Base-by-base conservation (phyloP, 2,113 vertebrate genomes). In the Reinhardtius hippoglossoides region DNA sequence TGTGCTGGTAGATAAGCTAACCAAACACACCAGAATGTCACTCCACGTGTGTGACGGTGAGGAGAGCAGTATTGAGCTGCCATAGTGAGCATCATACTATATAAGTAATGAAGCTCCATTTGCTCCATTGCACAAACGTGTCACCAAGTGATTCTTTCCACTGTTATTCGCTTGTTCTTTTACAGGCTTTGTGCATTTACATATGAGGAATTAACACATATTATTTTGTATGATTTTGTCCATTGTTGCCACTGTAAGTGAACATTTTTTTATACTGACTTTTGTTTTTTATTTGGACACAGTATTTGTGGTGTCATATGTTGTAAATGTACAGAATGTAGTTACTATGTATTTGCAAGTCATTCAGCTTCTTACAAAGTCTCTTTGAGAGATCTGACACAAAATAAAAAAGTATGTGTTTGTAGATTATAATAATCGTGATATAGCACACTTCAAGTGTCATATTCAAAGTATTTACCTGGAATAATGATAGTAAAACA, bases 251-350 rank as follows among this genome's bases (percentile, higher is more conserved):
- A 44, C 67, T 27, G 31, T 74, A 31, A 70, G 15, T 67, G 6
- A 60, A 5, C 46, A 7, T 64, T 27, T 65, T 64, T 54, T 64
- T 71, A 27, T 81, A 26, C 61, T 27, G 14, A 65, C 75, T 56
- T 48, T 20, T 48, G 4, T 37, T 37, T 37, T 61, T 88, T 78
- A 63, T 52, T 89, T 88, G 70, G 67, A 78, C 73, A 82, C 66
- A 62, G 81, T 80, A 72, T 78, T 91, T 87, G 92, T 87, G 81
- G 78, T 92, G 86, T 85, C 90, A 85, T 57, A 65, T 84, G 84
- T 88, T 95, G 91, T 95, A 95, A 93, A 93, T 93, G 93, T 93
- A 95, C 94, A 95, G 74, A 79, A 82, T 92, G 78, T 82, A 88
- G 88, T 91, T 91, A 71, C 69, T 86, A 87, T 92, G 90, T 85